Conservation (phyloP, 1,140 invertebrate species). For the Protaetia brevitarsis region DNA sequence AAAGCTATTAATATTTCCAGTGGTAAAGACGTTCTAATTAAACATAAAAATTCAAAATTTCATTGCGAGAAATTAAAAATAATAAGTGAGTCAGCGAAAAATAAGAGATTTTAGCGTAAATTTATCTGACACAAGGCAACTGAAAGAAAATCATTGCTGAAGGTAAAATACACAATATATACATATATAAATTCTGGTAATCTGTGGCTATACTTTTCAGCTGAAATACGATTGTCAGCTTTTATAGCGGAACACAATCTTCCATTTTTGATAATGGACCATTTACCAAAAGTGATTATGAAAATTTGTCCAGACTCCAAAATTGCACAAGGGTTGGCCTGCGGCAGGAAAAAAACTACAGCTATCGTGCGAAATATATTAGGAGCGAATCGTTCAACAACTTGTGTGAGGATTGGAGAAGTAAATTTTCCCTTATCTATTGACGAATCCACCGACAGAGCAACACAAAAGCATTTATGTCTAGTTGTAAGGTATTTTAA, state of each 20-base stretch:
- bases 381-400: background rate
- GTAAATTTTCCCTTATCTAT: slow-evolving; percentile 47
- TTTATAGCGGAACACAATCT: slow-evolving; percentile 18
- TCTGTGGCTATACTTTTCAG: too few species aligned
- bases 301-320: slow-evolving; percentile 23
- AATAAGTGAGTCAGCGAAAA: too few species aligned
- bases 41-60: too few species aligned
- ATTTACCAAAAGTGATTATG: slow-evolving; percentile 16
- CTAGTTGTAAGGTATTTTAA: slow-evolving; percentile 36
- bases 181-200: too few species aligned
- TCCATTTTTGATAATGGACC: slow-evolving; percentile 21
- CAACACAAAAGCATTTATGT: slow-evolving; percentile 41
- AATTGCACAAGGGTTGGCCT: slow-evolving; percentile 27
- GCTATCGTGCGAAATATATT: slow-evolving; percentile 24
- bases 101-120: too few species aligned
- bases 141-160: too few species aligned
- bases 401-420: slow-evolving; percentile 31
- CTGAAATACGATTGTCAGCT: background rate
- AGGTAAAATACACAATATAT: too few species aligned
- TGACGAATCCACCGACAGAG: slow-evolving; percentile 47
- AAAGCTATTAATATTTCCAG: too few species aligned
- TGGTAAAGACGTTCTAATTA: too few species aligned
- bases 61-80: too few species aligned
- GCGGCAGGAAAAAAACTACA: slow-evolving; percentile 28
- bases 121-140: too few species aligned